Evolutionary conservation across 30 jellyfish, hydroid and myxozoan species (phyloP).

Genomic region (Pseudorhiza aurosa): DNA sequence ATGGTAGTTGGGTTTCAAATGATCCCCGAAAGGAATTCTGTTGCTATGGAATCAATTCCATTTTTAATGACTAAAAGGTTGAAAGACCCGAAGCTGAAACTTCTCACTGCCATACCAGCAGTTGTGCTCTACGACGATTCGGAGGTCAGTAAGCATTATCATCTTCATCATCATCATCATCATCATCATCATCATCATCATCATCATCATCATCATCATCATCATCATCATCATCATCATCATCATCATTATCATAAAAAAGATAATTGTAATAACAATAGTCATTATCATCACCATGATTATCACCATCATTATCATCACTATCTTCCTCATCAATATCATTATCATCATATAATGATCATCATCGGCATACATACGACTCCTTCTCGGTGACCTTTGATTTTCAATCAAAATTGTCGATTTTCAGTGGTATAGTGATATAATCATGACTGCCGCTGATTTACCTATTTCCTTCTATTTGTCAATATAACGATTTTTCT

Average conservation of each 20-base stretch:
- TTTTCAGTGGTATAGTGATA: too few relatives aligned
- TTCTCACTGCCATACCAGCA: constrained; percentile 28
- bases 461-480: too few relatives aligned
- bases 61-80: neutral
- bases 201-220: neutral
- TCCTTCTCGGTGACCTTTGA: too few relatives aligned
- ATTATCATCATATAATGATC: too few relatives aligned
- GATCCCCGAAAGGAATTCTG: neutral
- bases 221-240: neutral
- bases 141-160: constrained; percentile 11
- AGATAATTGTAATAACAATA: too few relatives aligned
- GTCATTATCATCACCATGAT: too few relatives aligned
- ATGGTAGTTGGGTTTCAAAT: constrained; percentile 5
- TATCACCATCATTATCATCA: too few relatives aligned
- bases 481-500: too few relatives aligned
- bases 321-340: too few relatives aligned
- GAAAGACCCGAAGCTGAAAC: constrained; percentile 21
- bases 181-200: neutral
- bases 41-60: constrained; percentile 14
- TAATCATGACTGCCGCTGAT: too few relatives aligned
- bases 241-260: neutral
- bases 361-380: too few relatives aligned
- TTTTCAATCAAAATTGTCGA: too few relatives aligned
- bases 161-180: neutral
- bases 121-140: constrained; percentile 8